Evolutionary conservation across 2,113 vertebrate genomes (phyloP), one percentile per base, ranked within the genome.

Genomic region (Eulacestoma nigropectus): DNA sequence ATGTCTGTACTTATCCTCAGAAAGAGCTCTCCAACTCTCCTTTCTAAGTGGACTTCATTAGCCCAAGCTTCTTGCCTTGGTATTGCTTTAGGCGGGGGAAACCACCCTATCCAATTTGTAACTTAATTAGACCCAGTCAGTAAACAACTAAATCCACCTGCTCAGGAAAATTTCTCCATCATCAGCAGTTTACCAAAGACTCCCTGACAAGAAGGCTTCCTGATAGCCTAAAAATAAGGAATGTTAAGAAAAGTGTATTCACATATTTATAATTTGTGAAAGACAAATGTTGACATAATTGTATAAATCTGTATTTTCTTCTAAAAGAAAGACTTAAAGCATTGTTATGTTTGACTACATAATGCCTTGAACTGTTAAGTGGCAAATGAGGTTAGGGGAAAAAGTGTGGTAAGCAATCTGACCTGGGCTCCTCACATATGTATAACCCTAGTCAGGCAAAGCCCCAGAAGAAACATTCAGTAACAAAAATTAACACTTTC

Each of bases 371-470:
- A 44, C 49, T 42, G 0, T 10, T 10, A 67, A 76, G 55, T 13
- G 10, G 27, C 8, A 79, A 89, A 50, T 33, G 30, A 27, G 0
- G 1, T 1, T 57, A 14, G 9, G 25, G 11, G 9, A 1, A 37
- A 27, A 47, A 17, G 22, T 3, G 15, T n/a, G 27, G 52, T 22
- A 73, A 77, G 22, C 3, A 2, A 74, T 46, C n/a, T 47, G 11
- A 55, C 4, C 1, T 9, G 33, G 33, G 37, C 32, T 83, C 35
- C 21, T 2, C 35, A 29, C 0, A 0, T 17, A 20, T 4, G 5
- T 27, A 35, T 13, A 32, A 25, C 7, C 9, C 22, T 11, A 10
- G 29, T 22, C 57, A 63, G 72, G 50, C 46, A 65, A 82, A 65
- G 26, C 9, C 44, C 57, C 59, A 33, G 41, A 23, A 85, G 26